A percentile compares a stretch with the other conserved stretches of the same genome.
Evolutionary conservation across 2,797 vertebrate species (phyloP).

Genomic region (Anomalospiza imberbis): DNA sequence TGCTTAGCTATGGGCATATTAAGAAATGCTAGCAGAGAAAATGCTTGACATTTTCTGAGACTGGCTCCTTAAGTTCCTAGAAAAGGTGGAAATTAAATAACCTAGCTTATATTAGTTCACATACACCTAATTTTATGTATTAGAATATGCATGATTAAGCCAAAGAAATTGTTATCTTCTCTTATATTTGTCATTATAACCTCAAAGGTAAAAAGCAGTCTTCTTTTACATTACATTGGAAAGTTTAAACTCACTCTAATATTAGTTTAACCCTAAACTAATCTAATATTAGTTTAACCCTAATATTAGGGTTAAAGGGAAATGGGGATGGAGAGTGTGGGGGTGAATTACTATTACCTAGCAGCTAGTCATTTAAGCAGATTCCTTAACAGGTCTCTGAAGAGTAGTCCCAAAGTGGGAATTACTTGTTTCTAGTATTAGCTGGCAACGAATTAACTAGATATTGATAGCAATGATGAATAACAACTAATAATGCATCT

Average conservation of each 20-base stretch:
- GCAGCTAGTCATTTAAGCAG: background rate
- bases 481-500: background rate
- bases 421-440: background rate
- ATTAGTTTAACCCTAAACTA: background rate
- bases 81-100: background rate
- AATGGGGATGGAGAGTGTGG: background rate
- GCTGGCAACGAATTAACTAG: background rate
- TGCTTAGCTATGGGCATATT: background rate
- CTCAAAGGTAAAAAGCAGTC: background rate
- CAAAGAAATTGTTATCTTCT: conserved; percentile 1
- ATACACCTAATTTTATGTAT: background rate
- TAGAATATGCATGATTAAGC: background rate
- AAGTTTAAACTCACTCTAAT: background rate
- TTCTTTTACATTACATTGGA: background rate
- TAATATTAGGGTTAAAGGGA: background rate
- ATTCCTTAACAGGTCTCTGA: background rate
- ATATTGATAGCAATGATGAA: background rate
- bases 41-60: background rate
- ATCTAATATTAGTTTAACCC: too few species aligned
- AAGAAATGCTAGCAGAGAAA: background rate
- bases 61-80: background rate
- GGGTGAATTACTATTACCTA: background rate
- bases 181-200: conserved; percentile 26
- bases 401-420: background rate
- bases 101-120: background rate